Base-by-base conservation (phyloP, 1,140 invertebrate species). In the Pristionchus pacificus region DNA sequence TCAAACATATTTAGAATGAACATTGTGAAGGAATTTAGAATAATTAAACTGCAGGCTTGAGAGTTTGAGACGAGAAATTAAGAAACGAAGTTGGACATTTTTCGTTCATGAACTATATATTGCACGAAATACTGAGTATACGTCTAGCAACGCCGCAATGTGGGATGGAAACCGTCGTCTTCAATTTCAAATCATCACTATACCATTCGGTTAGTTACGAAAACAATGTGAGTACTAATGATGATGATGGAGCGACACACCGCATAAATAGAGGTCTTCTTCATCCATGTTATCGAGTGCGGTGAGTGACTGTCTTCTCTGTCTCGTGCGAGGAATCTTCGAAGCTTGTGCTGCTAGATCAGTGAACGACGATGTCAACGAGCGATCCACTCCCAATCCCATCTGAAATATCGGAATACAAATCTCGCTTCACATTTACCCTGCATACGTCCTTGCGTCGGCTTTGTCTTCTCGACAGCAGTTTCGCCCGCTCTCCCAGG, bases 261-360 rank as follows among this genome's bases (percentile, higher is more conserved):
- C 38, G 19, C 38, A 49, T 49, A 49, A 19, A 49, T 49, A 49
- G 6, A 49, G 19, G 19, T 49, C 38, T 10, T 49, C 38, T 10
- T 49, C 38, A 49, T 49, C 38, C 38, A 49, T 49, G 19, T 49
- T 49, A 19, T 49, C 38, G 19, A 49, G 38, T 49, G 38, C 38
- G 19, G 38, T 49, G 19, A 49, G 38, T 10, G 38, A 49, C 65
- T 70, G 66, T 27, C 28, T 64, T 58, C 15, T 2, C 38, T 71
- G 29, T 6, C 6, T 6, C 19, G 38, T 10, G 19, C 28, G 31
- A n/a, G 81, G 81, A 65, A 83, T 80, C 28, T 82, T 77, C 1
- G 81, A 83, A 32, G 84, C 74, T 49, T 77, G 77, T 13, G 81
- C 81, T 27, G 81, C 81, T 32, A 83, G 69, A 74, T 83, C 81